These are phyloP conservation scores for Drosophila carrolli DNA, from an alignment of 1,140 invertebrate genomes.

Conservation along the genomic window DNA sequence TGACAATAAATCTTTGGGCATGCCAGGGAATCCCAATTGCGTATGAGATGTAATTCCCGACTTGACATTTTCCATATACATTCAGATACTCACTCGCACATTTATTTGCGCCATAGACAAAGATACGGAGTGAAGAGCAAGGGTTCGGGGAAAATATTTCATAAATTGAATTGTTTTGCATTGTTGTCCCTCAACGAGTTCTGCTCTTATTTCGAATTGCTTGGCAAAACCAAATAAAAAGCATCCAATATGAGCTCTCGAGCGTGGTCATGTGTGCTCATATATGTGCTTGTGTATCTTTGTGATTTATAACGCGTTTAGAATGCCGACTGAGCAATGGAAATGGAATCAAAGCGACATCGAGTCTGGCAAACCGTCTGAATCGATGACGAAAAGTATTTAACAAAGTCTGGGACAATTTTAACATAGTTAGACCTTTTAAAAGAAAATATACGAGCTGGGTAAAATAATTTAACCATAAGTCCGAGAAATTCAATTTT, in stretches of 20 bases:
- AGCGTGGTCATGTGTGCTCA: conserved; percentile 5
- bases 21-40: conserved; percentile 47
- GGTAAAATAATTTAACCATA: too few relatives aligned
- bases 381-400: conserved; percentile 27
- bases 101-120: conserved; percentile 34
- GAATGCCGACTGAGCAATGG: conserved; percentile 26
- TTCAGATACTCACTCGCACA: conserved; percentile 25
- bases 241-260: conserved; percentile 22
- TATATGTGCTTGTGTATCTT: conserved; percentile 14
- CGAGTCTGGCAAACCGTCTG: conserved; percentile 9
- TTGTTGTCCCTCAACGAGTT: conserved; percentile 39
- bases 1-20: conserved; percentile 68
- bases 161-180: conserved; percentile 75
- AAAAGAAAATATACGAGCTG: too few relatives aligned
- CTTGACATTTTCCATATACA: conserved; percentile 52
- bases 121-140: conserved; percentile 4
- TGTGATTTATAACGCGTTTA: conserved; percentile 66
- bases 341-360: conserved; percentile 31
- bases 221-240: conserved; percentile 43
- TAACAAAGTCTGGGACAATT: neutral
- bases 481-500: too few relatives aligned
- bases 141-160: conserved; percentile 58
- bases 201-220: conserved; percentile 33
- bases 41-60: conserved; percentile 61
- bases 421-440: too few relatives aligned